A percentile compares a stretch with the other conserved stretches of the same genome.
phyloP scores from a whole-genome alignment of 2,797 vertebrate genomes.

The Tolypeutes matacus region DNA sequence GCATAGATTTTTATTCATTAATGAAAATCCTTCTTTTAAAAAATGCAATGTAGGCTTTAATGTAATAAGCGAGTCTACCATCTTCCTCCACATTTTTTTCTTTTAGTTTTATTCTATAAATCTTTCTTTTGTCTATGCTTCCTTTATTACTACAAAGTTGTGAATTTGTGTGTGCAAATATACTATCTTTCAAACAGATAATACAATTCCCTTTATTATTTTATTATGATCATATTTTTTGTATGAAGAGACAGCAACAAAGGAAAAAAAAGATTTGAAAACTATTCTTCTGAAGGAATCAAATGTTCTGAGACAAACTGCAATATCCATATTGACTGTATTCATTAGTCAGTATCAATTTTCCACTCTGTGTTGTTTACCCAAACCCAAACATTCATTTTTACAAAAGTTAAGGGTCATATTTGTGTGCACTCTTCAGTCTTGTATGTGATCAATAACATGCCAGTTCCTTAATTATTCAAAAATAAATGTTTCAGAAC shows the following conservation, averaged over 20 bases:
- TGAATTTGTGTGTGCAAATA: not conserved
- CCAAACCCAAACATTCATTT: slow-evolving; percentile 61
- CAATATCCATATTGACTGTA: not conserved
- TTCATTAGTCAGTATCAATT: slow-evolving; percentile 32
- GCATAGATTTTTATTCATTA: not conserved
- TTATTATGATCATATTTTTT: slow-evolving; percentile 38
- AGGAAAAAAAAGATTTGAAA: slow-evolving; percentile 17
- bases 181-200: not conserved
- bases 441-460: slow-evolving; percentile 51
- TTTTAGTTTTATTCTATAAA: not conserved
- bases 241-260: not conserved
- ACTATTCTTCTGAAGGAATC: slow-evolving; percentile 43
- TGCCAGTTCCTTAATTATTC: slow-evolving; percentile 26
- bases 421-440: slow-evolving; percentile 34
- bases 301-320: slow-evolving; percentile 16
- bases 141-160: not conserved
- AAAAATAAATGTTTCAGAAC: slow-evolving; percentile 53
- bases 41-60: not conserved
- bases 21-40: not conserved
- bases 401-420: slow-evolving; percentile 53
- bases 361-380: slow-evolving; percentile 25
- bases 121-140: not conserved
- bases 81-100: not conserved
- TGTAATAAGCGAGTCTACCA: not conserved
- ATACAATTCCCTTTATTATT: not conserved